These are phyloP conservation scores for Grapholita molesta DNA, from an alignment of 1,140 invertebrate species.

Conservation along the genomic window DNA sequence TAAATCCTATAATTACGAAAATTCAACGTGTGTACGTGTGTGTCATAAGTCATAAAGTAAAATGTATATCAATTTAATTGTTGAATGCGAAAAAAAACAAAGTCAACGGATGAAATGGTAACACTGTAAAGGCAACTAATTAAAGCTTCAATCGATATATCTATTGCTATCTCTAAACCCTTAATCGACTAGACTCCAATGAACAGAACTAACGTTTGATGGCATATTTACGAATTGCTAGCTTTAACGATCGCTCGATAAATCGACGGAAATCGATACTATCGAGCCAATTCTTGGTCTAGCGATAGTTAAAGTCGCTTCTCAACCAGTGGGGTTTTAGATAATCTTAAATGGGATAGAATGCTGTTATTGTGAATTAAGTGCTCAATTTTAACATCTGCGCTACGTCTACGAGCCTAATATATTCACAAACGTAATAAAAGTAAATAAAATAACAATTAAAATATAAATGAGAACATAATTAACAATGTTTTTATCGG, in stretches of 20 bases:
- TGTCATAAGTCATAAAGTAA: too few relatives aligned
- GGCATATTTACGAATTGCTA: constrained; percentile 17
- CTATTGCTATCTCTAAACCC: not conserved
- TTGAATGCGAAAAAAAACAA: not conserved
- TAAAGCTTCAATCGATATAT: not conserved
- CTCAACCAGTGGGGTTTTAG: not conserved
- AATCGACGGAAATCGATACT: constrained; percentile 7
- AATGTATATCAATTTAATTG: not conserved
- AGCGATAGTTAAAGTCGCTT: not conserved
- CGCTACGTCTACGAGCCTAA: not conserved
- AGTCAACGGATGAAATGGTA: not conserved
- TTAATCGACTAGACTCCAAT: not conserved
- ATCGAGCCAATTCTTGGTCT: constrained; percentile 1
- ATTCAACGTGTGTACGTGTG: too few relatives aligned
- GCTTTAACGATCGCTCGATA: constrained; percentile 5
- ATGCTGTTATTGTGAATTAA: not conserved
- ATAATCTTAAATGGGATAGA: not conserved
- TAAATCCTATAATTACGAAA: too few relatives aligned
- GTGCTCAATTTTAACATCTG: not conserved
- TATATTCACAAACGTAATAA: too few relatives aligned
- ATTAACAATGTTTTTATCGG: too few relatives aligned
- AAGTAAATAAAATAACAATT: too few relatives aligned
- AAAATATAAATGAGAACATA: too few relatives aligned
- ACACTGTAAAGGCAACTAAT: not conserved
- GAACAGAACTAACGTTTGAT: not conserved